Evolutionary conservation across 2,888 invertebrate species (phyloP).

Genomic region (Drosophila planitibia): DNA sequence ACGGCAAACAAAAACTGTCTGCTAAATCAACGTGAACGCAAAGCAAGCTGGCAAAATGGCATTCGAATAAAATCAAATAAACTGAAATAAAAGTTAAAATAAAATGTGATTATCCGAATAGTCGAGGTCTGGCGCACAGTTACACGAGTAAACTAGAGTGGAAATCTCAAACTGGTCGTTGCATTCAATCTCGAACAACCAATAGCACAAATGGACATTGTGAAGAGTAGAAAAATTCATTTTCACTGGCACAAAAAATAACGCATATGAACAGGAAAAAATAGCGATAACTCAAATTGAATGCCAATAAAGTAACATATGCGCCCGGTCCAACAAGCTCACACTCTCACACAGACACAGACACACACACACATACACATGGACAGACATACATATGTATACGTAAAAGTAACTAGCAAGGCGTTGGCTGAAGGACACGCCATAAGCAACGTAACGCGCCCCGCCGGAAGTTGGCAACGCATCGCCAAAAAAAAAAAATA

Average conservation of each 20-base stretch:
- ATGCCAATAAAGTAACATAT: slow-evolving; percentile 83
- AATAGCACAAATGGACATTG: slow-evolving; percentile 52
- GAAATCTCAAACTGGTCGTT: slow-evolving; percentile 65
- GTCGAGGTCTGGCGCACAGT: slow-evolving; percentile 35
- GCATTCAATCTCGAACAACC: slow-evolving; percentile 47
- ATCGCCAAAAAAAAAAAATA: slow-evolving; percentile 23
- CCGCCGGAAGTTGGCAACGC: slow-evolving; percentile 63
- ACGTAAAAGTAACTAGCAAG: slow-evolving; percentile 69
- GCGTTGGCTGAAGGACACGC: slow-evolving; percentile 70
- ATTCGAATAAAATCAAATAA: slow-evolving; percentile 69
- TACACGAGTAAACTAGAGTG: slow-evolving; percentile 58
- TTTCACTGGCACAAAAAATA: slow-evolving; percentile 57
- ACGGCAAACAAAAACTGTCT: slow-evolving; percentile 47
- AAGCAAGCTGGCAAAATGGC: slow-evolving; percentile 56
- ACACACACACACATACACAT: slow-evolving; percentile 13
- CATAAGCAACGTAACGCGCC: slow-evolving; percentile 48
- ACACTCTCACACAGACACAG: slow-evolving; percentile 27
- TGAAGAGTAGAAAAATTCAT: slow-evolving; percentile 71
- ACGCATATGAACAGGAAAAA: slow-evolving; percentile 77
- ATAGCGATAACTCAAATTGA: slow-evolving; percentile 83
- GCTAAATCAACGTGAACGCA: slow-evolving; percentile 54
- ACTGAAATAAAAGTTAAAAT: slow-evolving; percentile 75
- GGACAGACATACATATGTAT: slow-evolving; percentile 38
- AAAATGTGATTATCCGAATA: slow-evolving; percentile 69
- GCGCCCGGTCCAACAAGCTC: slow-evolving; percentile 63